Percentiles rank a stretch among this genome's conserved stretches.
Evolutionary conservation across 1,140 invertebrate species (phyloP).

Genomic region (Saxidomus purpurata): DNA sequence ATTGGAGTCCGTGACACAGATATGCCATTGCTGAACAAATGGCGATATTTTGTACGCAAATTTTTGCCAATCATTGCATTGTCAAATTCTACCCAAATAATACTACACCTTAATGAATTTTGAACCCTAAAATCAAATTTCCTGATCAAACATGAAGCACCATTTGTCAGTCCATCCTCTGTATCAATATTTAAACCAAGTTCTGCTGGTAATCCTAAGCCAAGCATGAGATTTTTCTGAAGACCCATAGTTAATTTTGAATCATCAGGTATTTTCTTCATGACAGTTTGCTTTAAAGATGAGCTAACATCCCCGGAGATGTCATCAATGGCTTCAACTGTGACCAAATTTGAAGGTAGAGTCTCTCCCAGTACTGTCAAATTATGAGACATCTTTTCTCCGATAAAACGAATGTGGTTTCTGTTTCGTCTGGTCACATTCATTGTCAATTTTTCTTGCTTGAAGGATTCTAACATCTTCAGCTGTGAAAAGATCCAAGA

Average conservation of each 20-base stretch:
- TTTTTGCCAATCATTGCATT: slow-evolving; percentile 13
- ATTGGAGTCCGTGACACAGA: slow-evolving; percentile 65
- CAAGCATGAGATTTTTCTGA: background rate
- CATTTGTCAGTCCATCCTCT: slow-evolving; percentile 51
- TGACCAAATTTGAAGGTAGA: background rate
- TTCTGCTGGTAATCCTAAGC: background rate
- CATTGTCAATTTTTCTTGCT: background rate
- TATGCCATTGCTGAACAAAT: slow-evolving; percentile 57
- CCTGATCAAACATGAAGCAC: slow-evolving; percentile 37
- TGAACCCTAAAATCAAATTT: slow-evolving; percentile 2
- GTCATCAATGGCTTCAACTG: slow-evolving; percentile 1
- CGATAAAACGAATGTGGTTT: background rate
- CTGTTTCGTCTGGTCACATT: background rate
- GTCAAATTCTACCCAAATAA: slow-evolving; percentile 40
- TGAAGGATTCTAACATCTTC: slow-evolving; percentile 62
- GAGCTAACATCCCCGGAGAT: slow-evolving; percentile 2
- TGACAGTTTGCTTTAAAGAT: background rate
- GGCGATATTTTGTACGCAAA: slow-evolving; percentile 63
- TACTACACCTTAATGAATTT: background rate
- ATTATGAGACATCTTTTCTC: slow-evolving; percentile 29
- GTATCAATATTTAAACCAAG: slow-evolving; percentile 7
- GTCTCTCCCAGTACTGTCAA: background rate
- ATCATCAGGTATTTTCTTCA: background rate
- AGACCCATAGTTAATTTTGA: slow-evolving; percentile 29
- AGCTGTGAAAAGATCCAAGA: slow-evolving; percentile 53